These are phyloP conservation scores for Ceratoteleas bidentatus DNA, from an alignment of 1,140 invertebrate species.

Conservation along the genomic window DNA sequence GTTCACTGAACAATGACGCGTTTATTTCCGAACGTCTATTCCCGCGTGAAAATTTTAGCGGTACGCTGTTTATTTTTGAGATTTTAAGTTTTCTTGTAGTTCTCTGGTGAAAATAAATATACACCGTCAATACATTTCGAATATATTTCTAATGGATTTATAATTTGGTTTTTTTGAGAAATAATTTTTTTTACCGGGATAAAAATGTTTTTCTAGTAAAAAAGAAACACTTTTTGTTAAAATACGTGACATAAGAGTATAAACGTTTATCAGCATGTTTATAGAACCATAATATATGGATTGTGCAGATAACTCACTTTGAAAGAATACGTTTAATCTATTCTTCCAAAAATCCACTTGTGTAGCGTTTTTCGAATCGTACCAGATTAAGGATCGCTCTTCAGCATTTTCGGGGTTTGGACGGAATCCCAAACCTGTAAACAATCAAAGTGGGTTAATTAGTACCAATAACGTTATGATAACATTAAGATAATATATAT, in stretches of 20 bases:
- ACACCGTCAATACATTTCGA: too few relatives aligned
- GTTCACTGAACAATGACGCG: neutral
- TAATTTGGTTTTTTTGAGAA: too few relatives aligned
- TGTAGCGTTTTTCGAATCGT: conserved; percentile 84
- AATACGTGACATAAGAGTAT: too few relatives aligned
- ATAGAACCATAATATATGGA: neutral
- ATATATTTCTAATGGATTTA: too few relatives aligned
- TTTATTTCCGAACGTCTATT: neutral
- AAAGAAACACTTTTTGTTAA: too few relatives aligned
- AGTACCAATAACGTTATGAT: neutral
- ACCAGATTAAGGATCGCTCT: conserved; percentile 93
- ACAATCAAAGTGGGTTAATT: neutral
- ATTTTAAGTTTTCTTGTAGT: too few relatives aligned
- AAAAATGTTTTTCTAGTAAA: too few relatives aligned
- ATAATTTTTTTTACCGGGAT: too few relatives aligned
- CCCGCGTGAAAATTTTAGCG: too few relatives aligned
- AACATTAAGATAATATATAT: too few relatives aligned
- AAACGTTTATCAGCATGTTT: too few relatives aligned
- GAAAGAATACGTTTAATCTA: conserved; percentile 86
- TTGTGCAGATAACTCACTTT: conserved; percentile 82
- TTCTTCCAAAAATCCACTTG: conserved; percentile 86
- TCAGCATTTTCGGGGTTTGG: conserved; percentile 88
- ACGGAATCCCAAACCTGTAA: conserved; percentile 90
- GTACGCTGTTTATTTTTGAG: neutral
- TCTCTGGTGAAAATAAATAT: too few relatives aligned